Evolutionary conservation across 2,113 vertebrate species (phyloP).

Genomic region (Fregata magnificens): DNA sequence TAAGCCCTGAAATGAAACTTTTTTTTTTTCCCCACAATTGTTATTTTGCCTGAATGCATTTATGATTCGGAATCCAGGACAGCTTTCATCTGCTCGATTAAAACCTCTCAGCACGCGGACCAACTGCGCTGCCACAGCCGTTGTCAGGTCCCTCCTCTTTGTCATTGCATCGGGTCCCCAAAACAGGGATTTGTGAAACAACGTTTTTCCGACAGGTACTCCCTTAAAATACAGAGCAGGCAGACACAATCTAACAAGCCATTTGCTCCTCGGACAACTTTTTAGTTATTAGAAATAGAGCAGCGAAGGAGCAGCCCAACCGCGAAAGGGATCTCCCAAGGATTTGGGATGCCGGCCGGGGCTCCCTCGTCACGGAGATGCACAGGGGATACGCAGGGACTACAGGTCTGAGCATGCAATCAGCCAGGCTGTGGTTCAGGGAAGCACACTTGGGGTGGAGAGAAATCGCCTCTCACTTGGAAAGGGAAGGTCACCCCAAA

Average conservation of each 20-base stretch:
- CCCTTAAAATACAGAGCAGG: neutral
- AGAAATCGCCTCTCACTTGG: neutral
- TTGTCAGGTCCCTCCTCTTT: neutral
- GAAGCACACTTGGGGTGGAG: neutral
- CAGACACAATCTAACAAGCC: neutral
- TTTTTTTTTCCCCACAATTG: neutral
- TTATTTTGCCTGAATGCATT: neutral
- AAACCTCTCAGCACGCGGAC: neutral
- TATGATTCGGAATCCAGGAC: slow-evolving; percentile 13
- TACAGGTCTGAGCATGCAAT: neutral
- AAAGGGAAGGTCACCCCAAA: neutral
- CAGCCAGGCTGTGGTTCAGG: neutral
- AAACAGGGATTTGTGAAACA: neutral
- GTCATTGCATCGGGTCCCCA: neutral
- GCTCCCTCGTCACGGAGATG: neutral
- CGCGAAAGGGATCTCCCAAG: neutral
- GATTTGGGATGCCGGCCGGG: neutral
- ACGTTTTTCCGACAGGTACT: neutral
- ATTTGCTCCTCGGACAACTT: neutral
- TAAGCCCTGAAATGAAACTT: slow-evolving; percentile 3
- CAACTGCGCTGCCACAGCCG: neutral
- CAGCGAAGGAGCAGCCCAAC: neutral
- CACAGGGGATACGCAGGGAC: neutral
- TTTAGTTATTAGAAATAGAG: neutral
- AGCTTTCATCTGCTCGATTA: neutral